phyloP scores from a whole-genome alignment of 2,113 vertebrate genomes.

The Pungitius pungitius region DNA sequence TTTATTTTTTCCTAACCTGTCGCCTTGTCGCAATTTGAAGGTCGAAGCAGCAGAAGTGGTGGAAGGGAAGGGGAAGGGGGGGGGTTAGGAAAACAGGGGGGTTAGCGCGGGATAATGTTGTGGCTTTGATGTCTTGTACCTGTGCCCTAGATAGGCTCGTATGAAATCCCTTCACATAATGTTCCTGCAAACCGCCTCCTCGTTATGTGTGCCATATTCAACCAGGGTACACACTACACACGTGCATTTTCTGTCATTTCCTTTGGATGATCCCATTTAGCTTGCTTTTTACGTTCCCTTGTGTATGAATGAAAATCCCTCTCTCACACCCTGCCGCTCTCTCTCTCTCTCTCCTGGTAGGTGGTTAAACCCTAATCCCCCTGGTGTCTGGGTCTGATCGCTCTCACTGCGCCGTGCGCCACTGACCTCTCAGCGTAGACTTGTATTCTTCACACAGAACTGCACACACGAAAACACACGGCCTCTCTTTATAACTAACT shows the following conservation, averaged over 20 bases:
- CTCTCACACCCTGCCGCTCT: neutral
- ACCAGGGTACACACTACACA: conserved; percentile 15
- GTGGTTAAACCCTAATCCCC: conserved; percentile 50
- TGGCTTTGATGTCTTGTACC: conserved; percentile 37
- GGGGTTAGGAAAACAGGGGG: conserved; percentile 22
- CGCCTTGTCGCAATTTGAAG: conserved; percentile 60
- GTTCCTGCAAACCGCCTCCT: neutral
- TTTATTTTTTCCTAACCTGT: conserved; percentile 35
- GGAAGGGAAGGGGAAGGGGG: neutral
- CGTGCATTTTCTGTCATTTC: neutral
- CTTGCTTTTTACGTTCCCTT: neutral
- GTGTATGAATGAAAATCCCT: neutral
- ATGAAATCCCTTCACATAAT: neutral
- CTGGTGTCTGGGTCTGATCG: conserved; percentile 47
- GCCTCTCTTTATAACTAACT: neutral
- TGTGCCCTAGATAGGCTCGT: conserved; percentile 6
- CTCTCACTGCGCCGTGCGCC: conserved; percentile 18
- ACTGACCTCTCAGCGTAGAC: neutral
- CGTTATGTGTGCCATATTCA: conserved; percentile 5
- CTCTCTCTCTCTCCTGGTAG: conserved; percentile 14
- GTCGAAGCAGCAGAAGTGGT: neutral
- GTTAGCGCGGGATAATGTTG: conserved; percentile 28
- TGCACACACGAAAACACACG: conserved; percentile 2
- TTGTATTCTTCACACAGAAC: conserved; percentile 31
- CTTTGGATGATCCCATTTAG: neutral